Percentiles rank a stretch among this genome's conserved stretches.
Conservation (phyloP, 2,888 invertebrate genomes). For the Ophioninae sp. region DNA sequence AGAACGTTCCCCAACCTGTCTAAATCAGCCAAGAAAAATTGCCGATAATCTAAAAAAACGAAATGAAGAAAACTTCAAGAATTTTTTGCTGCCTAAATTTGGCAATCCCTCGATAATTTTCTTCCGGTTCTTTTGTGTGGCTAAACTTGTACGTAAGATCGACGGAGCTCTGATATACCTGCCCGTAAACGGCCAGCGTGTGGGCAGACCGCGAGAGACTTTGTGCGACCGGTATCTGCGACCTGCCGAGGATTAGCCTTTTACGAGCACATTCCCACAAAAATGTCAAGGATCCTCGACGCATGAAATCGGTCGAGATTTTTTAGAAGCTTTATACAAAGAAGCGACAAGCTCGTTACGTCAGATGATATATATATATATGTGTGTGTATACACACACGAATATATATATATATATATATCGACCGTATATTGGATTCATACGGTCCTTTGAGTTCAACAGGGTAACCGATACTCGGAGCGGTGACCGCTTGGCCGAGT, state of each 20-base stretch:
- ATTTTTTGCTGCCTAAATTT: constrained; percentile 15
- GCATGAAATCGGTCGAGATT: constrained; percentile 14
- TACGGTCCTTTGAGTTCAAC: too few relatives aligned
- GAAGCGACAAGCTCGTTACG: neutral
- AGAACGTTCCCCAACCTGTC: too few relatives aligned
- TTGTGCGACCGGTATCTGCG: constrained; percentile 10
- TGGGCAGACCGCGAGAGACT: constrained; percentile 49
- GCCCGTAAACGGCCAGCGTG: constrained; percentile 28
- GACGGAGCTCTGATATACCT: neutral
- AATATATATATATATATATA: too few relatives aligned
- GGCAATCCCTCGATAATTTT: neutral
- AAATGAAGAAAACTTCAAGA: neutral
- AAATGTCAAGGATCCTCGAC: constrained; percentile 69
- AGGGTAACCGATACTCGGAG: too few relatives aligned
- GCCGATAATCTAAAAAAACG: neutral
- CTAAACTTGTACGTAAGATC: neutral
- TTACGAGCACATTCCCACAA: constrained; percentile 63
- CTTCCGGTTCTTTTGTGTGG: neutral
- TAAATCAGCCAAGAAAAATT: neutral
- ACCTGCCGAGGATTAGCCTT: constrained; percentile 42
- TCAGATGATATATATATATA: neutral
- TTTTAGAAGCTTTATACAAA: too few relatives aligned
- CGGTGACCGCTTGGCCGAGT: too few relatives aligned
- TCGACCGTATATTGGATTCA: too few relatives aligned
- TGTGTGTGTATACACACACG: too few relatives aligned